These are phyloP conservation scores for Heloderma charlesbogerti DNA, from an alignment of 2,113 vertebrate genomes.

Conservation along the genomic window DNA sequence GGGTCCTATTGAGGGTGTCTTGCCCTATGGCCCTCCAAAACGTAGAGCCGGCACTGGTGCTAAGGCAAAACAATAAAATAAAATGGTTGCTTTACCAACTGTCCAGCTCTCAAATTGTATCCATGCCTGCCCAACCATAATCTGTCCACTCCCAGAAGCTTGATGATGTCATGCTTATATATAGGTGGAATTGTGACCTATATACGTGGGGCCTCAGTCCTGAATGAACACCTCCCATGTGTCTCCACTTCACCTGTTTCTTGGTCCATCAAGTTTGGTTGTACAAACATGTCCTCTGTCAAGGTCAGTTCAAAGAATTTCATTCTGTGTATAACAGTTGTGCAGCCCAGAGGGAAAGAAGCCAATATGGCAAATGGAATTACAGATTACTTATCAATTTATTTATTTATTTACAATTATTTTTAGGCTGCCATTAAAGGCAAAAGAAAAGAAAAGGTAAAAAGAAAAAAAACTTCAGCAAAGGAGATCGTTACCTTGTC, in stretches of 20 bases:
- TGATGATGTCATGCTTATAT: not conserved
- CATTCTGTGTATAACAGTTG: not conserved
- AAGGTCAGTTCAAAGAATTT: not conserved
- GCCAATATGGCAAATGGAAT: no score
- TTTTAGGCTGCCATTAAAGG: no score
- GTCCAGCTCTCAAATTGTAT: not conserved
- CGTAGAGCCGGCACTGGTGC: not conserved
- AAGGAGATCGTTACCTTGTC: no score
- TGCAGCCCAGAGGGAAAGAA: not conserved
- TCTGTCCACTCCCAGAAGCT: not conserved
- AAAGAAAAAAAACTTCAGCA: no score
- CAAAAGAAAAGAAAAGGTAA: no score
- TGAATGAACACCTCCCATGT: not conserved
- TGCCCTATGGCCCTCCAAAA: no score
- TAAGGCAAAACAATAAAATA: not conserved
- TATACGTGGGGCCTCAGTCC: not conserved
- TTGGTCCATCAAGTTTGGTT: not conserved
- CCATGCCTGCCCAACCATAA: not conserved
- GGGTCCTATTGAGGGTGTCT: no score
- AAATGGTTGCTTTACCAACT: not conserved
- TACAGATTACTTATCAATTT: no score
- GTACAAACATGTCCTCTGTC: not conserved
- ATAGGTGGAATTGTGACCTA: not conserved
- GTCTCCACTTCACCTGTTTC: not conserved
- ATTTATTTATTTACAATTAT: no score